Conservation (phyloP, 2,888 invertebrate genomes). For the Ormyrus thymus region DNA sequence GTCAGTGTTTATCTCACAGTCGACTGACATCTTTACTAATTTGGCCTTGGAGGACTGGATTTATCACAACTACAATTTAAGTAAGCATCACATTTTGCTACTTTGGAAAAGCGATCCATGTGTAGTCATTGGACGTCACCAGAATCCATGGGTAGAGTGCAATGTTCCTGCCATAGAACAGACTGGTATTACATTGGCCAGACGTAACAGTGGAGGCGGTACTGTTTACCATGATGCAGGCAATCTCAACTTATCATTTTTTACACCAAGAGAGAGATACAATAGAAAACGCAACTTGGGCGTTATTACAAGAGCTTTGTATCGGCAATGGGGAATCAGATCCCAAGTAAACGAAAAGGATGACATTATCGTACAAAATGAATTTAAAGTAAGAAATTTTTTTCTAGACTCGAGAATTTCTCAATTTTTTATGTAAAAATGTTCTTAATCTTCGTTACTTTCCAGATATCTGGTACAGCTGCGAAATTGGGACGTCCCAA, state of each 20-base stretch:
- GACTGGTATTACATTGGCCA: conserved; percentile 84
- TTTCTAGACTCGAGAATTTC: conserved; percentile 61
- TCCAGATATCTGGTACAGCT: conserved; percentile 95
- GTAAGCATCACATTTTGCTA: conserved; percentile 88
- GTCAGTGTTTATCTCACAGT: conserved; percentile 94
- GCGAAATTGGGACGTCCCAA: conserved; percentile 91
- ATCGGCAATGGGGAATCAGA: conserved; percentile 87
- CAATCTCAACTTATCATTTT: conserved; percentile 94
- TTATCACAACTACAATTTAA: conserved; percentile 90
- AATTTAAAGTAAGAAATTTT: conserved; percentile 82
- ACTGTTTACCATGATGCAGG: conserved; percentile 97
- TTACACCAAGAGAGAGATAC: conserved; percentile 89
- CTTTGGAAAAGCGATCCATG: conserved; percentile 96
- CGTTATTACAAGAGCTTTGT: conserved; percentile 88
- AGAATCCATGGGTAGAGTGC: conserved; percentile 97
- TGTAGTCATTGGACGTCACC: conserved; percentile 96
- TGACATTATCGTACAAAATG: conserved; percentile 88
- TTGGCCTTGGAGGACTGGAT: conserved; percentile 98
- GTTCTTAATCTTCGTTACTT: conserved; percentile 4
- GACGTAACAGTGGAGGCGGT: conserved; percentile 96
- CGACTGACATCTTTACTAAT: conserved; percentile 93
- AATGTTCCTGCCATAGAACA: conserved; percentile 83
- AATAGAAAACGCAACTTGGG: conserved; percentile 91
- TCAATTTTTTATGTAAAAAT: neutral
- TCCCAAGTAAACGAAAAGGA: conserved; percentile 87